Base-by-base conservation (phyloP, 1,140 invertebrate genomes). In the Tetraneura akinire region DNA sequence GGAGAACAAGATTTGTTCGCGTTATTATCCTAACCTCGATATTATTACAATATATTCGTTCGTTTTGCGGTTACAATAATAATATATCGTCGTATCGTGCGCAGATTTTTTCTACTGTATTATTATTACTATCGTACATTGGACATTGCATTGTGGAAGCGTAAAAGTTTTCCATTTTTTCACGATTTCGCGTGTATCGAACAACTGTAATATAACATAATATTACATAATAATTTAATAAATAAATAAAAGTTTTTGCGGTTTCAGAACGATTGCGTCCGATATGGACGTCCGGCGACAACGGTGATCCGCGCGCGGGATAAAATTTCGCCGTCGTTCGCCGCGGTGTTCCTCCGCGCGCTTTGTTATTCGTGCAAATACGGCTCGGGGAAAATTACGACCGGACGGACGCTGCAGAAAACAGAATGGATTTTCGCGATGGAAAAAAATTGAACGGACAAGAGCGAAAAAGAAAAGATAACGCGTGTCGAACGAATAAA, bases 361-460 rank as follows among this genome's bases (percentile, higher is more conserved):
- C n/a, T n/a, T n/a, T n/a, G n/a, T 70, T 70, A 70, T 70, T 70
- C 37, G 26, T 70, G n/a, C n/a, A n/a, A n/a, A 68, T 68, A 37
- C 8, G 37, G 32, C 21, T n/a, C 21, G 23, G 8, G 45, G 45
- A 49, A 26, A 68, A 68, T 10, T 47, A 21, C 32, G 10, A 11
- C 11, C 14, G 37, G 37, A 21, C 16, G 26, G 4, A 1, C 3
- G 66, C 49, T 47, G 66, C 49, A 23, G 45, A 70, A 47, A 55
- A 74, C 51, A 55, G 53, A 74, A 74, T 74, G 51, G 32, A 9
- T 26, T 74, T 55, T 55, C 37, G 71, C 29, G 26, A 74, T 16
- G 23, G 26, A 26, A 26, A 14, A 60, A 29, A 60, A 23, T 26
- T 14, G 26, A 60, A 16, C 3, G 1, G 70, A n/a, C n/a, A n/a